Evolutionary conservation across 1,140 invertebrate genomes (phyloP), one percentile per base, ranked within the genome.

Genomic region (Penaeus vannamei): DNA sequence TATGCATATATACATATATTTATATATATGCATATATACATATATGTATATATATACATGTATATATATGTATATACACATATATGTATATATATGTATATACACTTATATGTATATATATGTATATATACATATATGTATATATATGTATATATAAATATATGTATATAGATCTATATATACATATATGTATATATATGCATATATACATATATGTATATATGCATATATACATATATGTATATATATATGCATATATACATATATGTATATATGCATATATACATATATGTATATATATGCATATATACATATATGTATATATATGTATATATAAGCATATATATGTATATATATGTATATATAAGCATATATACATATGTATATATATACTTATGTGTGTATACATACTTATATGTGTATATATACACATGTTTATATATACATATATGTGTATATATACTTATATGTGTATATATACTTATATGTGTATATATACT

Each of bases 261-360:
- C 29, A 76, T 76, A 76, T 76, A 76, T 76, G 29, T 76, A 76
- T 76, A 76, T 76, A 76, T 76, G 29, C 29, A 76, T 76, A 76
- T 29, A 76, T 76, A 76, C 3, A 76, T 76, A 76, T 76, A 76
- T 76, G 3, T 76, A 76, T 76, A 76, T 26, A 29, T 76, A 76
- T 76, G 29, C 29, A 26, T 76, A 76, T 76, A 26, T 76, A 76
- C 29, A 26, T 76, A 76, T 76, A 26, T 29, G 29, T 29, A 26
- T 23, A 26, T 5, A 76, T 26, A 76, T 76, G 29, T 76, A 76
- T 76, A 76, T 76, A 76, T 76, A 76, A 32, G 29, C 29, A 76
- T 76, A 76, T 76, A 76, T 76, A 76, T 76, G 32, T 76, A 76
- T 76, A 76, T 76, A 76, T 76, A 76, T 76, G 32, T 76, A 76